Evolutionary conservation across 2,797 vertebrate species (phyloP).

Genomic region (Crocidura indochinensis): DNA sequence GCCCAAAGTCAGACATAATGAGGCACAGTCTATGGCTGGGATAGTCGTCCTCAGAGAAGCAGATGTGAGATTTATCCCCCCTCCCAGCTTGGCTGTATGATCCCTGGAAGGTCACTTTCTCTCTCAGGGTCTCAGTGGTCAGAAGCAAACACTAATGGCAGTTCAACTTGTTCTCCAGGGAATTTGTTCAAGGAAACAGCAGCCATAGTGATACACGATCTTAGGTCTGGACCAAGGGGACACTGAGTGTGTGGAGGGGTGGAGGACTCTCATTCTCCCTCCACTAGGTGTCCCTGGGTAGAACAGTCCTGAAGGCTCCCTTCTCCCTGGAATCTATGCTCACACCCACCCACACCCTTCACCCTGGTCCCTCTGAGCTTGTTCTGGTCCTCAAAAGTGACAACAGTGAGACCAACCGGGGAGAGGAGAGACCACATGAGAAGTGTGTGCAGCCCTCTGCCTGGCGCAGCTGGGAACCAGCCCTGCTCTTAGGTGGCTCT

Average conservation of each 20-base stretch:
- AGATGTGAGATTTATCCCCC: neutral
- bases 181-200: neutral
- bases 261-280: neutral
- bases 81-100: neutral
- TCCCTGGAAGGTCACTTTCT: neutral
- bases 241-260: neutral
- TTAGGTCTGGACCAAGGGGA: neutral
- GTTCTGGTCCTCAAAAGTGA: neutral
- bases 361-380: neutral
- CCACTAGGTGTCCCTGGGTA: neutral
- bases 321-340: neutral
- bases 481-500: neutral
- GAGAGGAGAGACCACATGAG: neutral
- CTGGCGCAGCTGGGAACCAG: neutral
- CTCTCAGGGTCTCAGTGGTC: neutral
- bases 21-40: neutral
- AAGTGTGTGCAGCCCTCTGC: neutral
- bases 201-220: neutral
- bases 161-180: neutral
- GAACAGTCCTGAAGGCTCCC: neutral
- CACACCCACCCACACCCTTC: neutral
- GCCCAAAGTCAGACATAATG: fast-evolving
- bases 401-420: neutral
- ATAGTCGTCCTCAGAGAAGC: neutral
- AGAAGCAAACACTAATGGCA: neutral